Evolutionary conservation across 2,797 vertebrate genomes (phyloP), one percentile per base, ranked within the genome.

Genomic region (Melanotaenia nigrans): DNA sequence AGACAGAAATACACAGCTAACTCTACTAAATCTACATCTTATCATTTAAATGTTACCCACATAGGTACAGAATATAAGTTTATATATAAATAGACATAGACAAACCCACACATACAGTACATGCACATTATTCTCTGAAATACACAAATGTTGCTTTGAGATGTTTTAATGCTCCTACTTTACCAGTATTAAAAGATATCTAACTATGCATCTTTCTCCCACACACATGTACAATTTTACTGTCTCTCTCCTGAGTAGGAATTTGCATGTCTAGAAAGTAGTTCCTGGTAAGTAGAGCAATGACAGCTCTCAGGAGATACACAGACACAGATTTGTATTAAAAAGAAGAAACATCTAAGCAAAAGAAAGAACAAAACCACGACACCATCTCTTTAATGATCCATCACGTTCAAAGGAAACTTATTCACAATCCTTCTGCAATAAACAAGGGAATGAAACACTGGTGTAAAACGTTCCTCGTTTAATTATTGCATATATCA

Each of bases 241-340:
- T 62, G 75, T 76, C 84, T 86, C 88, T 86, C 91, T 86, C 82
- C 68, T 87, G 90, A 86, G 85, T 83, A 45, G 5, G 71, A 11
- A 93, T 94, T 91, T 84, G 78, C 92, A 92, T 92, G 93, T 94
- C 92, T 90, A 94, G 92, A 94, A 94, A 92, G 92, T 90, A 89
- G 90, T 93, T 94, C 91, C 92, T 94, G 80, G 93, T 92, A 94
- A 94, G 93, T 93, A 87, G 93, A 94, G 92, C 93, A 92, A 88
- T 86, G 79, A 88, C 78, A 78, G 84, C 77, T 90, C 94, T 94
- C 92, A 77, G 87, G 93, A 94, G 94, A 92, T 85, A 68, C 80
- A 63, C 80, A 90, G 83, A 86, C 84, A 89, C 84, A 87, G 86
- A 90, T 90, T 87, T 92, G 87, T 91, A 91, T 90, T 87, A 87